Conservation (phyloP, 2,797 vertebrate genomes). For the Steatocranus sp. region DNA sequence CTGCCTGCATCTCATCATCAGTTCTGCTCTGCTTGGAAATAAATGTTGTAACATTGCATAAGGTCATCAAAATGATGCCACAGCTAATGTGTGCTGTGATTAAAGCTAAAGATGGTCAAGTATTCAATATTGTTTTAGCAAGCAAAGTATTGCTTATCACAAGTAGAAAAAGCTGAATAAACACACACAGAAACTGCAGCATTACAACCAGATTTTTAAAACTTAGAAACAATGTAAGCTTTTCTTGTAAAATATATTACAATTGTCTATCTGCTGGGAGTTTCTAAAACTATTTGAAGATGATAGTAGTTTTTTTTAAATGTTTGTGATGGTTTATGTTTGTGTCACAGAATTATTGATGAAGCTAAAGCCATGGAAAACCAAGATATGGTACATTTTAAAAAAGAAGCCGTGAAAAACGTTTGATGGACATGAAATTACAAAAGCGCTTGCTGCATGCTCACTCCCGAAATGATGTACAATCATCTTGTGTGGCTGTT, state of each 20-base stretch:
- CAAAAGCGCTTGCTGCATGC: background rate
- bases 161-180: background rate
- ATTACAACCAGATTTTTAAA: background rate
- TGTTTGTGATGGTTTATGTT: background rate
- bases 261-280: fast-evolving
- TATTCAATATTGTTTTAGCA: background rate
- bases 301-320: fast-evolving
- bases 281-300: background rate
- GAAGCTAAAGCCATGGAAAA: background rate
- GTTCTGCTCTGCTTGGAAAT: background rate
- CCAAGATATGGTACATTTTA: fast-evolving
- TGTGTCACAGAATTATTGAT: background rate
- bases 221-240: background rate
- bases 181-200: background rate
- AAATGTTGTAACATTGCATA: background rate
- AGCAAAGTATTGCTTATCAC: fast-evolving
- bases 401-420: background rate
- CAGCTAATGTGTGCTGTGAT: background rate
- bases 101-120: background rate
- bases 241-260: fast-evolving
- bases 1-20: background rate
- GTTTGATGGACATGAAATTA: background rate
- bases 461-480: background rate
- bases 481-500: background rate
- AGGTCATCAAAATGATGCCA: background rate